Percentiles rank a stretch among this genome's conserved stretches.
phyloP scores from a whole-genome alignment of 2,113 vertebrate genomes.

The Emydura subglobosa region DNA sequence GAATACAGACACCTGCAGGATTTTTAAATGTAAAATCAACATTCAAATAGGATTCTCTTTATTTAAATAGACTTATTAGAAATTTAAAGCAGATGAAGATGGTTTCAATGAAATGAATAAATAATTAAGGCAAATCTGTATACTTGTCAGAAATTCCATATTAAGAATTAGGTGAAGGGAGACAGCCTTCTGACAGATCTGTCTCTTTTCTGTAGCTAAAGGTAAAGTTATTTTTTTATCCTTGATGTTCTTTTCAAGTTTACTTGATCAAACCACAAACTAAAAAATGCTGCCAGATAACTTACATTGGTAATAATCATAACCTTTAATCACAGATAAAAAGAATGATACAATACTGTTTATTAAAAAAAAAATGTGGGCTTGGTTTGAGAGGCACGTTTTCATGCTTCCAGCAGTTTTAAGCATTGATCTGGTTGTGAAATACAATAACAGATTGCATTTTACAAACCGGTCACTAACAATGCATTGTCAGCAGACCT shows the following conservation, averaged over 20 bases:
- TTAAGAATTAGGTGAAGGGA: slow-evolving; percentile 78
- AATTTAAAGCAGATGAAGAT: slow-evolving; percentile 84
- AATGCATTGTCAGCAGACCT: slow-evolving; percentile 76
- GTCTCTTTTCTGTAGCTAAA: slow-evolving; percentile 74
- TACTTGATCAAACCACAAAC: slow-evolving; percentile 79
- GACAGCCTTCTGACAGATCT: slow-evolving; percentile 79
- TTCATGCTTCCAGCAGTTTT: slow-evolving; percentile 73
- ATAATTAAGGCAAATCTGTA: slow-evolving; percentile 86
- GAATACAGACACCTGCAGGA: slow-evolving; percentile 56
- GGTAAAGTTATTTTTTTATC: slow-evolving; percentile 70
- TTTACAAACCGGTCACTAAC: slow-evolving; percentile 80
- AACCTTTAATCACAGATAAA: slow-evolving; percentile 81
- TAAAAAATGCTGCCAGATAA: slow-evolving; percentile 76
- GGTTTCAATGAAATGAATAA: slow-evolving; percentile 84
- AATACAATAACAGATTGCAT: slow-evolving; percentile 77
- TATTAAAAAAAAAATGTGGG: slow-evolving; percentile 53
- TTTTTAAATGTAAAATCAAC: slow-evolving; percentile 78
- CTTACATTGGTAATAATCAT: slow-evolving; percentile 79
- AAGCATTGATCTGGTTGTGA: slow-evolving; percentile 75
- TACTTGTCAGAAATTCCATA: slow-evolving; percentile 80
- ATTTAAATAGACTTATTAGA: slow-evolving; percentile 86
- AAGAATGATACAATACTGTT: slow-evolving; percentile 67
- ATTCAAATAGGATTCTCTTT: slow-evolving; percentile 79
- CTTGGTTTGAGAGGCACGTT: slow-evolving; percentile 48
- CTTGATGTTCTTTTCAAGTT: slow-evolving; percentile 82